Evolutionary conservation across 2,888 invertebrate genomes (phyloP).

Genomic region (Scaptomyza tumidula): DNA sequence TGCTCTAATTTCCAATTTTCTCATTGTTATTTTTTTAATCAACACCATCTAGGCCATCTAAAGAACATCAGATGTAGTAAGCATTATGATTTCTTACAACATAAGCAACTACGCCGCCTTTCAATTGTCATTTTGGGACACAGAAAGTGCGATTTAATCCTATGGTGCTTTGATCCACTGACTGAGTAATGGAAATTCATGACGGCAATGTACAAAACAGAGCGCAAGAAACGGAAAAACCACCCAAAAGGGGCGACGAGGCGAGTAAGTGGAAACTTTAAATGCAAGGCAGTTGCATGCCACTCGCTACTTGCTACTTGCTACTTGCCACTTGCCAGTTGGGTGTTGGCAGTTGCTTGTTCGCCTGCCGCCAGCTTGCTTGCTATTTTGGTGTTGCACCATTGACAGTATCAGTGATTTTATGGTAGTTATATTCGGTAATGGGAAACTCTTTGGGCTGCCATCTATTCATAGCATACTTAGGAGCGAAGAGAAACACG

Average conservation of each 20-base stretch:
- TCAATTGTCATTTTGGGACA: not conserved
- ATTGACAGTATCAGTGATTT: conserved; percentile 52
- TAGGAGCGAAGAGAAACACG: conserved; percentile 6
- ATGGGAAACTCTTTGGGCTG: conserved; percentile 19
- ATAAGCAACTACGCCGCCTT: not conserved
- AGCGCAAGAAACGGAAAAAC: not conserved
- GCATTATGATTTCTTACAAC: not conserved
- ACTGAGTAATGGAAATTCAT: conserved; percentile 75
- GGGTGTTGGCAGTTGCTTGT: conserved; percentile 13
- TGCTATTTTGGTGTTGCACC: conserved; percentile 14
- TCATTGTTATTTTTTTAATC: too few species aligned
- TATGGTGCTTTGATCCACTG: conserved; percentile 14
- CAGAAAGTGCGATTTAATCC: not conserved
- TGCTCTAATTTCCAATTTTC: too few species aligned
- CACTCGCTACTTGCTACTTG: conserved; percentile 41
- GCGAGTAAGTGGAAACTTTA: conserved; percentile 22
- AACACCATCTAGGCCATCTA: too few species aligned
- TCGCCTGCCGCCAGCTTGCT: not conserved
- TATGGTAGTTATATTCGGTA: conserved; percentile 44
- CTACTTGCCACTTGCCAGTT: conserved; percentile 21
- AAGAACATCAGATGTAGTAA: not conserved
- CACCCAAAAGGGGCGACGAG: too few species aligned
- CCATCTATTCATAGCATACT: conserved; percentile 48
- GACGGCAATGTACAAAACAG: conserved; percentile 18
- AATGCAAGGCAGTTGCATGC: conserved; percentile 46